phyloP scores from a whole-genome alignment of 2,113 vertebrate genomes.

The Nestor notabilis region DNA sequence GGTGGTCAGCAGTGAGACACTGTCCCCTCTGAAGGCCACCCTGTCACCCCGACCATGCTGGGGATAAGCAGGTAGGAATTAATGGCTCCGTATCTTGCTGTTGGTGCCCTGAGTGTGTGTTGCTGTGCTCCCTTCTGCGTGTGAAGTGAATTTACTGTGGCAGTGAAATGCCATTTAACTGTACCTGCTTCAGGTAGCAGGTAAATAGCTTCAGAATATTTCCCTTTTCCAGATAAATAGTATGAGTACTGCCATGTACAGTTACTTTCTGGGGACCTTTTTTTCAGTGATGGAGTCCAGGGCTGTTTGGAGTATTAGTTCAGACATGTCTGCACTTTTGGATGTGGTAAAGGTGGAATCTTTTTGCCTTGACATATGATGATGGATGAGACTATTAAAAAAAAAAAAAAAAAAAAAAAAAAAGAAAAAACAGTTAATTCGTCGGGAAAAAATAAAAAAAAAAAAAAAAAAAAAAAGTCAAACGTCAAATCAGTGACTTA shows the following conservation, averaged over 20 bases:
- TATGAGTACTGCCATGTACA: neutral
- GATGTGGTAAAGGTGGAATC: neutral
- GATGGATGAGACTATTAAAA: neutral
- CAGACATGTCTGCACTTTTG: neutral
- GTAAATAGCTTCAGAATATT: neutral
- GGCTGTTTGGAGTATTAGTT: neutral
- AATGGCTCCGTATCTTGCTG: neutral
- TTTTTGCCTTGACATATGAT: neutral
- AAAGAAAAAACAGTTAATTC: neutral
- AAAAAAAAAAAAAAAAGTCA: neutral
- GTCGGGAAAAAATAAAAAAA: too few relatives aligned
- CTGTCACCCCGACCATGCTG: neutral
- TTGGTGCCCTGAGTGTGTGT: neutral
- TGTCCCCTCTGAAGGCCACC: slow-evolving; percentile 18
- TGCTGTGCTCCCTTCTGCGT: neutral
- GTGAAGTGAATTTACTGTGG: neutral
- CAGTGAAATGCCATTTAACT: neutral
- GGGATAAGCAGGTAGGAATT: neutral
- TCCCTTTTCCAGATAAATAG: neutral
- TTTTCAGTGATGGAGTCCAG: neutral
- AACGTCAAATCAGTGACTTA: neutral
- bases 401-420: neutral
- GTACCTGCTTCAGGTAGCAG: neutral
- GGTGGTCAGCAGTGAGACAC: slow-evolving; percentile 50
- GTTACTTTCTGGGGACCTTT: neutral